A percentile compares a stretch with the other conserved stretches of the same genome.
Evolutionary conservation across 1,140 invertebrate species (phyloP).

Genomic region (Yoshiicerus persimilis): DNA sequence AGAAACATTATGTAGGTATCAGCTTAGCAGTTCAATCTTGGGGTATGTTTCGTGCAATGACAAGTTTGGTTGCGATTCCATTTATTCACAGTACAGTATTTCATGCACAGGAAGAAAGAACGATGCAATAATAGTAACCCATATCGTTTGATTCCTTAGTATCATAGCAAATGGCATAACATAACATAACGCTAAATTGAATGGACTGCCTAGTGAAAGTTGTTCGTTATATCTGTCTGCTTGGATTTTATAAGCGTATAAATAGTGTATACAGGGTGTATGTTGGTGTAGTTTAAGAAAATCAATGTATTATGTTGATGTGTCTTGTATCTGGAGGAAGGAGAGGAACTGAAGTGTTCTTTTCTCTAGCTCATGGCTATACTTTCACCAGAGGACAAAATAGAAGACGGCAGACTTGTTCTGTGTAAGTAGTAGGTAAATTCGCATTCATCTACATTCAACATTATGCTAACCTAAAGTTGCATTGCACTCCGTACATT

Average conservation of each 20-base stretch:
- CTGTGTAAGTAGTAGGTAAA: background rate
- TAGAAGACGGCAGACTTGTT: no score
- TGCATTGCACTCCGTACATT: background rate
- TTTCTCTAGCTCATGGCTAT: background rate
- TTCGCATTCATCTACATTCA: background rate
- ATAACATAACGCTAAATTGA: conserved; percentile 6
- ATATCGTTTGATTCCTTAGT: background rate
- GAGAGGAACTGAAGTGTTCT: background rate
- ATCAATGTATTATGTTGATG: conserved; percentile 2
- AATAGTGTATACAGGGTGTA: background rate
- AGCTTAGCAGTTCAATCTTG: background rate
- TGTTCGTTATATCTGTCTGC: background rate
- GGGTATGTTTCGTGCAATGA: background rate
- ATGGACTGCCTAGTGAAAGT: background rate
- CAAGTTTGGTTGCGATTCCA: background rate
- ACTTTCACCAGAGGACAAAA: no score
- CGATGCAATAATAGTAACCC: background rate
- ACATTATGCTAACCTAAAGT: background rate
- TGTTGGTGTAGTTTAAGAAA: background rate
- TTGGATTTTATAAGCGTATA: no score
- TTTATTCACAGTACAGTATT: background rate
- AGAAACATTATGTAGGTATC: background rate
- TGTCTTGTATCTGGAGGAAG: background rate
- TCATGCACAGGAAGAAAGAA: background rate
- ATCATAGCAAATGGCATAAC: background rate